These are phyloP conservation scores for rat (Rattus norvegicus) DNA, from an alignment of 2,113 vertebrate genomes.

Conservation along the genomic window GRCr8 NC_086026.1:19121001-19121500, in stretches of 20 bases:
- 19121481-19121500: background rate
- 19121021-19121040: constrained; percentile 42
- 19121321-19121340: background rate
- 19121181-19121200: background rate
- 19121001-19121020: background rate
- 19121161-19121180: background rate
- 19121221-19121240: background rate
- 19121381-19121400: background rate
- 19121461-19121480: background rate
- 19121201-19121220: background rate
- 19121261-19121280: background rate
- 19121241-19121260: background rate
- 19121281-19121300: background rate
- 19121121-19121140: background rate
- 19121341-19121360: background rate
- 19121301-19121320: background rate
- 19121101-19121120: background rate
- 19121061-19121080: background rate
- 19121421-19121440: background rate
- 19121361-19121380: background rate
- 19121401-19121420: background rate
- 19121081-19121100: background rate
- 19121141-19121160: background rate
- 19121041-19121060: background rate
- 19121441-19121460: background rate